Conservation (phyloP, 1,140 invertebrate species). For the Drosophila kohkoa region DNA sequence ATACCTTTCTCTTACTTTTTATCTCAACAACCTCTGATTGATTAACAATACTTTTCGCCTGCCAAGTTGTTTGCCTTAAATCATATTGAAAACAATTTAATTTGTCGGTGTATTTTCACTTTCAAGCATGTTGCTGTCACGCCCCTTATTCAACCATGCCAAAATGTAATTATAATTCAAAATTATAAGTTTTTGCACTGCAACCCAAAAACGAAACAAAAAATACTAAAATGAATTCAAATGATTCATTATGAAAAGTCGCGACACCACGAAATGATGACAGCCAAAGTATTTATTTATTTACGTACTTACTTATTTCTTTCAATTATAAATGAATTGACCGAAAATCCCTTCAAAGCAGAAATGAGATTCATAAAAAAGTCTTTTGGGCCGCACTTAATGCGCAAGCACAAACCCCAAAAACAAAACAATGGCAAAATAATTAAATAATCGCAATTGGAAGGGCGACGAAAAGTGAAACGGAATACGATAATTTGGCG, state of each 20-base stretch:
- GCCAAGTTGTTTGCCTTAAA: neutral
- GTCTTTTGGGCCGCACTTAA: neutral
- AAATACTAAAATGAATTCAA: neutral
- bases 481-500: constrained; percentile 12
- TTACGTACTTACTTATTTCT: constrained; percentile 8
- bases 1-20: neutral
- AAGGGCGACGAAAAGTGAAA: constrained; percentile 2
- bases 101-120: constrained; percentile 27
- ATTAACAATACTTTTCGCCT: constrained; percentile 9
- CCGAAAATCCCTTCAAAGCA: constrained; percentile 1
- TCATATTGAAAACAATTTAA: constrained; percentile 6
- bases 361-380: constrained; percentile 6
- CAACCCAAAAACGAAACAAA: neutral
- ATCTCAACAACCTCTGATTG: neutral
- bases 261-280: neutral
- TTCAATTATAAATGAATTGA: constrained; percentile 9
- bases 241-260: constrained; percentile 15
- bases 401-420: neutral
- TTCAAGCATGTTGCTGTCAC: constrained; percentile 2
- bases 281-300: constrained; percentile 15
- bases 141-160: constrained; percentile 19
- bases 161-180: constrained; percentile 39
- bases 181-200: constrained; percentile 18
- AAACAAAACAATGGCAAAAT: constrained; percentile 7
- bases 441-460: constrained; percentile 12